Percentiles rank a stretch among this genome's conserved stretches.
Conservation (phyloP, 2,888 invertebrate genomes). For the Tenodera sinensis region DNA sequence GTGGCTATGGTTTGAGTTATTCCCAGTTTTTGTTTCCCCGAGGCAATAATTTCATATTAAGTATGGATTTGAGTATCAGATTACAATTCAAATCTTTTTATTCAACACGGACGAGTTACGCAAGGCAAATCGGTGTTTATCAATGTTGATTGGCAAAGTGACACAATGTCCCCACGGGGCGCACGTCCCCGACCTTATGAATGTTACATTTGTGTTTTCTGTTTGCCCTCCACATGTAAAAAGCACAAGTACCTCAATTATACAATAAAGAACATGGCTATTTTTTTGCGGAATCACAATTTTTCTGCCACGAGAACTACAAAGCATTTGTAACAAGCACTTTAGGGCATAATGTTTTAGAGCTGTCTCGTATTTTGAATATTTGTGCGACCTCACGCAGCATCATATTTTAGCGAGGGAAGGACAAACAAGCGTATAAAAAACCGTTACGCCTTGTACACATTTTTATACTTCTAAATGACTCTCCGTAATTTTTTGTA, state of each 20-base stretch:
- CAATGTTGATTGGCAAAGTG: neutral
- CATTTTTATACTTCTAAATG: neutral
- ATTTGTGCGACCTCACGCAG: neutral
- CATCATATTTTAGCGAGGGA: neutral
- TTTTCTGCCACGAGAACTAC: neutral
- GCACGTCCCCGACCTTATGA: neutral
- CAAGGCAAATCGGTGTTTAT: neutral
- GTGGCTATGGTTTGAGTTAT: neutral
- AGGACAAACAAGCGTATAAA: neutral
- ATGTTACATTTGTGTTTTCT: neutral
- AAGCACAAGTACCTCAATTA: neutral
- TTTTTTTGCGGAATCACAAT: neutral
- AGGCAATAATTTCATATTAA: neutral
- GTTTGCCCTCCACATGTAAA: neutral
- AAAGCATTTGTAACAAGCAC: neutral
- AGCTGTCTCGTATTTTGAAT: neutral
- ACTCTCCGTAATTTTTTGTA: neutral
- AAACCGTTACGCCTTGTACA: neutral
- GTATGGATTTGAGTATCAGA: neutral
- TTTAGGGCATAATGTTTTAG: neutral
- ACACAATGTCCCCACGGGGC: neutral
- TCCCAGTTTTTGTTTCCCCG: neutral
- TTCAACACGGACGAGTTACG: neutral
- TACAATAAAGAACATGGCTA: neutral
- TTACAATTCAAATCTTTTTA: neutral